Conservation (phyloP, 2,113 vertebrate genomes). For the Brachyistius frenatus region DNA sequence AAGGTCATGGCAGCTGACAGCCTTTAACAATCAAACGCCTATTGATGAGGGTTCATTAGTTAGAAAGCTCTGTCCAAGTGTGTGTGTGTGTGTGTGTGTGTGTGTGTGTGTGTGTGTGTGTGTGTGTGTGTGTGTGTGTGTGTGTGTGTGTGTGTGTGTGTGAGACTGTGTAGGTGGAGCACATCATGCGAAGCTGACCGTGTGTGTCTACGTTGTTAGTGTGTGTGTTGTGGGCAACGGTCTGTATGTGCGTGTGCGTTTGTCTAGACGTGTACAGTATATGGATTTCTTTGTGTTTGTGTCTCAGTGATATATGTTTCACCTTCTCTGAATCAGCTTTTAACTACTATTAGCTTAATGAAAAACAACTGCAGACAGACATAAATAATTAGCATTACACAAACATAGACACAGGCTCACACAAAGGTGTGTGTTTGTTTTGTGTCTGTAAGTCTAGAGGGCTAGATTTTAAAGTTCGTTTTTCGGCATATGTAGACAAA, state of each 20-base stretch:
- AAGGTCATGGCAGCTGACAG: conserved; percentile 73
- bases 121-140: conserved; percentile 7
- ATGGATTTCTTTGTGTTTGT: conserved; percentile 65
- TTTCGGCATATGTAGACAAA: conserved; percentile 25
- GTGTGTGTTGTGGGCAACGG: neutral
- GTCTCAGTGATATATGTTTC: conserved; percentile 69
- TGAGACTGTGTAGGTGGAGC: conserved; percentile 17
- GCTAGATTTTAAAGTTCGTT: conserved; percentile 7
- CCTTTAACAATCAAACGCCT: conserved; percentile 70
- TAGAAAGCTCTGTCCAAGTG: conserved; percentile 50
- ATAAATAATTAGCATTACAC: conserved; percentile 68
- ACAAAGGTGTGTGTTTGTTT: conserved; percentile 18
- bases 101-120: conserved; percentile 5
- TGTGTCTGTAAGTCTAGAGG: neutral
- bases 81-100: conserved; percentile 17
- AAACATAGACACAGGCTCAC: conserved; percentile 36
- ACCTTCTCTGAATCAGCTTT: conserved; percentile 74
- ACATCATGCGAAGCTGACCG: neutral
- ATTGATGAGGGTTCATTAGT: conserved; percentile 74
- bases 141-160: conserved; percentile 16
- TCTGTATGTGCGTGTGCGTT: conserved; percentile 8
- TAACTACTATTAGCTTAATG: conserved; percentile 78
- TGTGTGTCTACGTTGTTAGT: conserved; percentile 13
- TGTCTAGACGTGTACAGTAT: conserved; percentile 38
- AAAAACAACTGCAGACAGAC: conserved; percentile 69